Conservation (phyloP, 2,888 invertebrate species). For the Saturnia pavonia region DNA sequence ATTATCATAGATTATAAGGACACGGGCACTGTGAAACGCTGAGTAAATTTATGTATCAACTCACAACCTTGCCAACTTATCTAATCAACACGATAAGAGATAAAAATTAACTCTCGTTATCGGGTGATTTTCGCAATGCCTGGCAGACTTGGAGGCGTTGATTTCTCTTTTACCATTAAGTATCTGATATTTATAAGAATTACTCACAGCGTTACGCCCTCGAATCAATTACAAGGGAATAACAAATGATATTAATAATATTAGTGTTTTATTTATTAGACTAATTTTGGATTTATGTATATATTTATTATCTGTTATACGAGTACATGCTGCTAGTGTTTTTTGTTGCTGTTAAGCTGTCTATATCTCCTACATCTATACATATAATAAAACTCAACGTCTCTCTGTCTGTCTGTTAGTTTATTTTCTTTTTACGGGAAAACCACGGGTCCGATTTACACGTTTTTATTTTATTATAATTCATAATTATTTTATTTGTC, state of each 20-base stretch:
- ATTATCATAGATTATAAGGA: conserved; percentile 5
- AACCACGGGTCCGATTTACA: no score
- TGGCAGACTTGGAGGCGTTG: conserved; percentile 18
- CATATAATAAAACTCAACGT: no score
- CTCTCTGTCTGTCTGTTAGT: no score
- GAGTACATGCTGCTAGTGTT: no score
- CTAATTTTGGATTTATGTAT: no score
- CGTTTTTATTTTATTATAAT: no score
- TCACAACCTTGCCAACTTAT: conserved; percentile 21
- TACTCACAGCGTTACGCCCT: background rate
- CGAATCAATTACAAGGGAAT: conserved; percentile 1
- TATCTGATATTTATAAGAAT: background rate
- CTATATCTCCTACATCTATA: no score
- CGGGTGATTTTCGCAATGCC: conserved; percentile 19
- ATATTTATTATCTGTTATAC: background rate
- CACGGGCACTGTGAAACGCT: background rate
- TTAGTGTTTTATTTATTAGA: background rate
- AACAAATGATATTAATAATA: background rate
- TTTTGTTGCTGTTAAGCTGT: no score
- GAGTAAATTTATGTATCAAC: conserved; percentile 17
- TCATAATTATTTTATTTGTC: no score
- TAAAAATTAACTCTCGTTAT: conserved; percentile 17
- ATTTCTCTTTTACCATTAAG: conserved; percentile 14
- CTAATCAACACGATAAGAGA: conserved; percentile 22
- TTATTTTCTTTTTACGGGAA: no score